Conservation (phyloP, 2,888 invertebrate species). For the Phyllotreta striolata region DNA sequence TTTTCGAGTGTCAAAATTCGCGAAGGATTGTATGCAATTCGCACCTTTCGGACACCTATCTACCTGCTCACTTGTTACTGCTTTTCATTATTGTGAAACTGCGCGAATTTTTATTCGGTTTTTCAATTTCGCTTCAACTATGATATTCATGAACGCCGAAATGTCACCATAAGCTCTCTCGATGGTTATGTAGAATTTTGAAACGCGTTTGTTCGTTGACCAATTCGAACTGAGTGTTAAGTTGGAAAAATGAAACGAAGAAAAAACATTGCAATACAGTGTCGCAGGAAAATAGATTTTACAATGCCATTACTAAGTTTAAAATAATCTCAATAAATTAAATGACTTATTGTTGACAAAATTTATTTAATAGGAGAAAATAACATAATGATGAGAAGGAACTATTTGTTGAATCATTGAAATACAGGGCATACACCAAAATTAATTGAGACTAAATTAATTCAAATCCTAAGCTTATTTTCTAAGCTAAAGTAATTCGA, state of each 20-base stretch:
- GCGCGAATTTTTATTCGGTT: slow-evolving; percentile 9
- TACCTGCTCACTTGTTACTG: slow-evolving; percentile 4
- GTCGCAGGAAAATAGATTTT: background rate
- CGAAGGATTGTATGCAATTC: slow-evolving; percentile 1
- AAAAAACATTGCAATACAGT: background rate
- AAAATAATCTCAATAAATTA: background rate
- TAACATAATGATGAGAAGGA: no score
- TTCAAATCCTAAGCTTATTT: no score
- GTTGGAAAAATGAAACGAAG: slow-evolving; percentile 12
- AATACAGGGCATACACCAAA: no score
- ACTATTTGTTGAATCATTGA: no score
- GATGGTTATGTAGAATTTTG: slow-evolving; percentile 16
- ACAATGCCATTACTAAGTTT: background rate
- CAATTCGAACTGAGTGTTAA: slow-evolving; percentile 11
- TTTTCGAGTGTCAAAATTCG: no score
- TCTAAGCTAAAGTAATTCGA: no score
- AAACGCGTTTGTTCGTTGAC: slow-evolving; percentile 23
- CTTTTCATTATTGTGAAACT: slow-evolving; percentile 16
- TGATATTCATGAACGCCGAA: slow-evolving; percentile 3
- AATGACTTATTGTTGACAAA: no score
- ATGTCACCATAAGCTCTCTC: slow-evolving; percentile 17
- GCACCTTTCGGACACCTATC: background rate
- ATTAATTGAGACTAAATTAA: no score
- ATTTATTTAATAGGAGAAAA: no score
- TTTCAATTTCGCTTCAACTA: slow-evolving; percentile 13